Evolutionary conservation across 2,888 invertebrate species (phyloP).

Genomic region (Cyclophora punctaria): DNA sequence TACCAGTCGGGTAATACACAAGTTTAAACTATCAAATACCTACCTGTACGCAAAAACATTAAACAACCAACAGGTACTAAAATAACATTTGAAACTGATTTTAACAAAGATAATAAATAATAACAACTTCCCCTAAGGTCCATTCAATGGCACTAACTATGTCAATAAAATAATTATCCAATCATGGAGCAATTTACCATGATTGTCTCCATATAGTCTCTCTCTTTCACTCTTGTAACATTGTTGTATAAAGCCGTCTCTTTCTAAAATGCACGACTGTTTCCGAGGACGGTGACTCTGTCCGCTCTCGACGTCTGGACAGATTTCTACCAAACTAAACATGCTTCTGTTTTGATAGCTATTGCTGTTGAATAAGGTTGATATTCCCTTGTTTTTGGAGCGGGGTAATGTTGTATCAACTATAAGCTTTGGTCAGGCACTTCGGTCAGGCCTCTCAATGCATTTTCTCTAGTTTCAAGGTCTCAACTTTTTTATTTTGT

Average conservation of each 20-base stretch:
- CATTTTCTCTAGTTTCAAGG: constrained; percentile 52
- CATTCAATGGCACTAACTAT: constrained; percentile 54
- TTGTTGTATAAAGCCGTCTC: constrained; percentile 25
- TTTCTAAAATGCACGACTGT: constrained; percentile 34
- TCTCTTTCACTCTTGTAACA: constrained; percentile 27
- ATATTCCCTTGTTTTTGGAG: constrained; percentile 2
- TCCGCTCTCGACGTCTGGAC: constrained; percentile 42
- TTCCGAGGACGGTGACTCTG: constrained; percentile 50
- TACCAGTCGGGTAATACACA: no score
- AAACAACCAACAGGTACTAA: no score
- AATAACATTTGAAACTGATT: no score
- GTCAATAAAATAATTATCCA: constrained; percentile 75
- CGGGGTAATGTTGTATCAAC: constrained; percentile 26
- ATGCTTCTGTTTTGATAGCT: constrained; percentile 10
- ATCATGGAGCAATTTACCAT: constrained; percentile 67
- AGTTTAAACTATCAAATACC: no score
- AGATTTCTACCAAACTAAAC: constrained; percentile 20
- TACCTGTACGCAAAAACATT: no score
- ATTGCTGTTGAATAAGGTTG: not conserved
- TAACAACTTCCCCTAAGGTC: constrained; percentile 32
- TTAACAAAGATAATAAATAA: constrained; percentile 26
- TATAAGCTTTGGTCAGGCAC: constrained; percentile 40
- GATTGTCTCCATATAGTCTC: constrained; percentile 41
- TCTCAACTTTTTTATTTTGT: constrained; percentile 20
- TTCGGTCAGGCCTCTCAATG: constrained; percentile 35